phyloP scores from a whole-genome alignment of 2,113 vertebrate species.

The Damaliscus lunatus region DNA sequence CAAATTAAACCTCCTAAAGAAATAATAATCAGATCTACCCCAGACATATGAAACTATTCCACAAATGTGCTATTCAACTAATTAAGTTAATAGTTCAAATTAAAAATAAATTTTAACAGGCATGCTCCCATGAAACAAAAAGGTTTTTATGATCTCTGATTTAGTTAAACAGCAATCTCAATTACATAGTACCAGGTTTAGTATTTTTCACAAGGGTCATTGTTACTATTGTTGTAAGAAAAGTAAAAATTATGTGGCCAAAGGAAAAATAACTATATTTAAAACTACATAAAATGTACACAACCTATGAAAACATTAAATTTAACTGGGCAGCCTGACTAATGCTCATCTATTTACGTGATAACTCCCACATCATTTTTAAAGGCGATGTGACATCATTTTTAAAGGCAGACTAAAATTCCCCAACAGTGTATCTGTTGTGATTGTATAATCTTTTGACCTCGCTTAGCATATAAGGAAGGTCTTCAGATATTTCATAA shows the following conservation, averaged over 20 bases:
- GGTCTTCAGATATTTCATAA: not conserved
- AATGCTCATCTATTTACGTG: not conserved
- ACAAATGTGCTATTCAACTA: not conserved
- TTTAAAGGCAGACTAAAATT: not conserved
- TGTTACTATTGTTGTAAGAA: not conserved
- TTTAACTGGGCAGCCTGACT: not conserved
- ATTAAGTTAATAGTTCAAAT: not conserved
- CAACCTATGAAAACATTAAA: not conserved
- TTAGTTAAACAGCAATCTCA: not conserved
- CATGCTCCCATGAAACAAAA: not conserved
- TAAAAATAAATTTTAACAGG: not conserved
- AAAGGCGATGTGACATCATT: not conserved
- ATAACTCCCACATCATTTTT: not conserved
- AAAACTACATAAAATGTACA: not conserved
- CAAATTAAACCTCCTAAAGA: not conserved
- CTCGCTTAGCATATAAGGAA: not conserved
- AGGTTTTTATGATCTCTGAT: not conserved
- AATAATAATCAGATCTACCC: not conserved
- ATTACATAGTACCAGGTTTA: not conserved
- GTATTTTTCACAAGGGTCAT: not conserved
- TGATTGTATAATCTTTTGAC: not conserved
- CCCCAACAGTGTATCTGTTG: not conserved
- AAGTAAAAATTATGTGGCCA: not conserved
- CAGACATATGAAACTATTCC: not conserved
- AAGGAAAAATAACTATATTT: constrained; percentile 1